Conservation (phyloP, 2,797 vertebrate genomes). For the Echeneis naucrates region DNA sequence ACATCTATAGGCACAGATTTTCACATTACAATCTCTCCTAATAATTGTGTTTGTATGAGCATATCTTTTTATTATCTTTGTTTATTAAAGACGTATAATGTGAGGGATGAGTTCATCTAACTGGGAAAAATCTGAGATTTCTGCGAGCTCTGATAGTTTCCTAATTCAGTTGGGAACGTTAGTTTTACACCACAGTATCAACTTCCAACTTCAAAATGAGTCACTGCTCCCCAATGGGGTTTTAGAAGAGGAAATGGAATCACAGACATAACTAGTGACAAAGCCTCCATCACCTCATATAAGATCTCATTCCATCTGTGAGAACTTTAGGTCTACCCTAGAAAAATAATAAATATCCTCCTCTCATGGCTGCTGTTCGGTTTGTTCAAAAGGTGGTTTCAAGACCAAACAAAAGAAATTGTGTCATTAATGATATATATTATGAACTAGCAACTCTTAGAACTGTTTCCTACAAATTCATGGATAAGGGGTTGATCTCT, state of each 20-base stretch:
- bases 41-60: constrained; percentile 69
- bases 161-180: constrained; percentile 76
- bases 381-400: constrained; percentile 80
- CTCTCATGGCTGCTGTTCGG: constrained; percentile 59
- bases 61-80: constrained; percentile 73
- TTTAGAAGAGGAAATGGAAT: constrained; percentile 80
- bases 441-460: constrained; percentile 71
- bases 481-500: constrained; percentile 75
- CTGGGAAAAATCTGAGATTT: constrained; percentile 68
- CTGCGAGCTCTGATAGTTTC: constrained; percentile 75
- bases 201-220: constrained; percentile 84
- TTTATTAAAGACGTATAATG: constrained; percentile 78
- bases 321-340: constrained; percentile 79
- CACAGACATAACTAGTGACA: constrained; percentile 82
- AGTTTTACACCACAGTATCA: constrained; percentile 80
- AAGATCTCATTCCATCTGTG: constrained; percentile 81
- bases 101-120: constrained; percentile 73
- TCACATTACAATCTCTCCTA: constrained; percentile 57
- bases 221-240: constrained; percentile 74
- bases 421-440: constrained; percentile 82
- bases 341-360: constrained; percentile 81
- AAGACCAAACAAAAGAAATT: constrained; percentile 83
- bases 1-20: constrained; percentile 54
- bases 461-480: constrained; percentile 74
- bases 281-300: constrained; percentile 81